Percentiles rank a stretch among this genome's conserved stretches.
Evolutionary conservation across 37 sponge, comb jelly and placozoan species (phyloP).

Genomic region (Oopsacas minuta): DNA sequence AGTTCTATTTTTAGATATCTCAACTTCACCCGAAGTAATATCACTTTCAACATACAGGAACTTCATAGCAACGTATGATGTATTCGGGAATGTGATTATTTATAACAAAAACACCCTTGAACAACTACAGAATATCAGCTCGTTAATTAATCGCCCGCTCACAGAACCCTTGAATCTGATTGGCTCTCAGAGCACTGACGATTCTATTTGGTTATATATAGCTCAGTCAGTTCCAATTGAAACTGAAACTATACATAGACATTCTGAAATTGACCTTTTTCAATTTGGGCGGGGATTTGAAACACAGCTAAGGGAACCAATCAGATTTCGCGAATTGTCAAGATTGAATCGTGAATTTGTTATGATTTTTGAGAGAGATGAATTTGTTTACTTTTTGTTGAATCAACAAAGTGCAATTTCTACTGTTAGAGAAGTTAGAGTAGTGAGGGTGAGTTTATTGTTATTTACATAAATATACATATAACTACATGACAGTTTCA

Average conservation of each 20-base stretch:
- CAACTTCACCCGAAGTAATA: not conserved
- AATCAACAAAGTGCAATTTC: not conserved
- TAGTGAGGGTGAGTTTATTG: not conserved
- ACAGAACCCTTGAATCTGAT: not conserved
- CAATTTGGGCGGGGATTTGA: not conserved
- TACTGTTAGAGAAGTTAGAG: not conserved
- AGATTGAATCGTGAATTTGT: not conserved
- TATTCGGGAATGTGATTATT: slow-evolving; percentile 1
- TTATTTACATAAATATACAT: not conserved
- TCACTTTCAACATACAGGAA: not conserved
- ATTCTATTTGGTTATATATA: not conserved
- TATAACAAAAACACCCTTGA: not conserved
- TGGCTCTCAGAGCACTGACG: not conserved
- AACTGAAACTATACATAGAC: not conserved
- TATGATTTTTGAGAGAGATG: not conserved
- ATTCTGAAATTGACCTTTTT: not conserved
- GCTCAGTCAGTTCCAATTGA: slow-evolving; percentile 10
- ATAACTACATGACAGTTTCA: too few relatives aligned
- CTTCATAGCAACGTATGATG: not conserved
- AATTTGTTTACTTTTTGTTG: not conserved
- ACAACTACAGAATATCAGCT: not conserved
- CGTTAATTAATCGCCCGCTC: not conserved
- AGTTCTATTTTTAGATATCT: slow-evolving; percentile 12
- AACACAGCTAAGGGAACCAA: not conserved
- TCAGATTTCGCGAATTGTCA: slow-evolving; percentile 6